phyloP scores from a whole-genome alignment of 2,113 vertebrate genomes.

The Taxidea taxus region DNA sequence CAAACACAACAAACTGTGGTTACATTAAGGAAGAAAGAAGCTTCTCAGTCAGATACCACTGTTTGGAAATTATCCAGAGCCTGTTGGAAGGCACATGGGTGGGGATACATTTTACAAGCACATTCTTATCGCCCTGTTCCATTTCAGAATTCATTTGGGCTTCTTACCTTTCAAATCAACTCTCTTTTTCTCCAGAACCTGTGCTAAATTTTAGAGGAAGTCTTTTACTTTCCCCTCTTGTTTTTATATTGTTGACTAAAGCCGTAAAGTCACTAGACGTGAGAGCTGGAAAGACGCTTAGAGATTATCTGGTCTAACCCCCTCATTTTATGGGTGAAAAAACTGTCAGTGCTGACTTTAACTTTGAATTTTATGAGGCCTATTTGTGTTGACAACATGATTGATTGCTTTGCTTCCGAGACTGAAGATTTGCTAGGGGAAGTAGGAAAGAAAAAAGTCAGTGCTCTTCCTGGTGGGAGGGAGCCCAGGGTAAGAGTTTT shows the following conservation, averaged over 20 bases:
- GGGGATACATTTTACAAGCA: conserved; percentile 12
- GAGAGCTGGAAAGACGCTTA: conserved; percentile 2
- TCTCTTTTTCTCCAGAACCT: background rate
- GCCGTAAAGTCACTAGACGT: background rate
- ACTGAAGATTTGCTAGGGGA: conserved; percentile 37
- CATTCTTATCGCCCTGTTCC: background rate
- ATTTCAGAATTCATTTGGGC: background rate
- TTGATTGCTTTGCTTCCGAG: background rate
- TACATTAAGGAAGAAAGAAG: conserved; percentile 35
- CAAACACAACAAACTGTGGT: background rate
- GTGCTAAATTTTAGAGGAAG: background rate
- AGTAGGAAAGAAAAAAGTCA: background rate
- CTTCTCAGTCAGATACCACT: conserved; percentile 34
- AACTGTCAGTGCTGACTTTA: conserved; percentile 51
- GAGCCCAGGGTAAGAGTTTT: background rate
- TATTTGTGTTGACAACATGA: conserved; percentile 62
- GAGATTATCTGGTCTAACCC: conserved; percentile 33
- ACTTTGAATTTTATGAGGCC: conserved; percentile 60
- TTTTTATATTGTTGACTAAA: conserved; percentile 56
- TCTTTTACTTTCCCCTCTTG: background rate
- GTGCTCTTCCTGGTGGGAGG: background rate
- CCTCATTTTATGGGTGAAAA: background rate
- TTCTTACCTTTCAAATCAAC: background rate
- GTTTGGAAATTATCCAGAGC: conserved; percentile 33
- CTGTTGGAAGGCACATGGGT: background rate